phyloP scores from a whole-genome alignment of 2,113 vertebrate species.

The Hassar affinis region DNA sequence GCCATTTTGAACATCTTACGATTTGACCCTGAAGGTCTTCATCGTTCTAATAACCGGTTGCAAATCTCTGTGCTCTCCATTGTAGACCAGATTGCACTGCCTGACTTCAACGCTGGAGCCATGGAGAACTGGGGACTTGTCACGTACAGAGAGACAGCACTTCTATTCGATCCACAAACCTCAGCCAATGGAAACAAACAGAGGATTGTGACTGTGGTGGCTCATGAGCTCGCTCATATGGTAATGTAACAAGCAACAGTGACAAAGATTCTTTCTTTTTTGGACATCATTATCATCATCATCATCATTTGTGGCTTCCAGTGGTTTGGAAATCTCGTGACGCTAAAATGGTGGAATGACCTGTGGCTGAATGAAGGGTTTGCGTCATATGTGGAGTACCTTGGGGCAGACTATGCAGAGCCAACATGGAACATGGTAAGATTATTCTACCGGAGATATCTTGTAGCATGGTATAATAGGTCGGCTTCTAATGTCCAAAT shows the following conservation, averaged over 20 bases:
- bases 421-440: constrained; percentile 81
- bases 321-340: constrained; percentile 98
- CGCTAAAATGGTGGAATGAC: constrained; percentile 91
- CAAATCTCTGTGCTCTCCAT: background rate
- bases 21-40: background rate
- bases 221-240: constrained; percentile 93
- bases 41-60: background rate
- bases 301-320: constrained; percentile 57
- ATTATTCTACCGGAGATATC: background rate
- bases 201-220: constrained; percentile 78
- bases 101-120: constrained; percentile 87
- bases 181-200: constrained; percentile 89
- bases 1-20: background rate
- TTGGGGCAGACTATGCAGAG: constrained; percentile 78
- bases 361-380: constrained; percentile 96
- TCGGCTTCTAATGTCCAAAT: background rate
- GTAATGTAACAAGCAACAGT: constrained; percentile 61
- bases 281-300: constrained; percentile 14
- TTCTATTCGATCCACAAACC: constrained; percentile 69
- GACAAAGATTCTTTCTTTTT: background rate
- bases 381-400: constrained; percentile 88
- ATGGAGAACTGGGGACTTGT: constrained; percentile 99
- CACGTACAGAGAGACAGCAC: constrained; percentile 87
- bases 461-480: background rate
- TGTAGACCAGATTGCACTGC: constrained; percentile 88